A percentile compares a stretch with the other conserved stretches of the same genome.
Evolutionary conservation across 2,797 vertebrate species (phyloP).

Genomic region (Kryptopterus vitreolus): DNA sequence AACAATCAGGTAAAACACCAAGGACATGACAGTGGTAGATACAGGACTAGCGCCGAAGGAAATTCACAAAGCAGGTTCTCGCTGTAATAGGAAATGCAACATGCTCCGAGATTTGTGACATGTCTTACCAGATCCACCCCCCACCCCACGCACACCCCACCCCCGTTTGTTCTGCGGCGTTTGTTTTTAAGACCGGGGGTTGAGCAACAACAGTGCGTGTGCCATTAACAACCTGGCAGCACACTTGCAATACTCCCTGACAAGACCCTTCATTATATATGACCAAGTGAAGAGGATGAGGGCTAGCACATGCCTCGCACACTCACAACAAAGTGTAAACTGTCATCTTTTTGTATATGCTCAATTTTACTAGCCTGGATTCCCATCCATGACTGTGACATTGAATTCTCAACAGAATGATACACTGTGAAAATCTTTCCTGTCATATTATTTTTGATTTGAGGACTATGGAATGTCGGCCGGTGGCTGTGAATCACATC

Average conservation of each 20-base stretch:
- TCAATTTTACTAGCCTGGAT: constrained; percentile 1
- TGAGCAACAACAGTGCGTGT: background rate
- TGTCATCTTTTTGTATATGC: background rate
- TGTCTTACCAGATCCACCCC: background rate
- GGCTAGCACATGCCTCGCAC: too few relatives aligned
- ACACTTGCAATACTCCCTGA: background rate
- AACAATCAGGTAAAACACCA: background rate
- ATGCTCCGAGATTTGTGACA: background rate
- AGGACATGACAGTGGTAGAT: background rate
- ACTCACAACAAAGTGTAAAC: background rate
- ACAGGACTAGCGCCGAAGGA: background rate
- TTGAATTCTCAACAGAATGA: background rate
- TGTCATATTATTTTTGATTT: background rate
- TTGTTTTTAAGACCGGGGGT: background rate
- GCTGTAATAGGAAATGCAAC: background rate
- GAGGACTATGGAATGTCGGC: background rate
- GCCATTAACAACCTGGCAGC: background rate
- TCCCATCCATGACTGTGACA: background rate
- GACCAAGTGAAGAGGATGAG: background rate
- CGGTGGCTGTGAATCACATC: background rate
- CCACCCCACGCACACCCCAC: too few relatives aligned
- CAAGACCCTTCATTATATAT: background rate
- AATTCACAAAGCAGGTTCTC: background rate
- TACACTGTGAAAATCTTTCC: background rate
- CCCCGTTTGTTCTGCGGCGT: background rate